Base-by-base conservation (phyloP, 2,113 vertebrate species). In the Chaetorhynchus papuensis region DNA sequence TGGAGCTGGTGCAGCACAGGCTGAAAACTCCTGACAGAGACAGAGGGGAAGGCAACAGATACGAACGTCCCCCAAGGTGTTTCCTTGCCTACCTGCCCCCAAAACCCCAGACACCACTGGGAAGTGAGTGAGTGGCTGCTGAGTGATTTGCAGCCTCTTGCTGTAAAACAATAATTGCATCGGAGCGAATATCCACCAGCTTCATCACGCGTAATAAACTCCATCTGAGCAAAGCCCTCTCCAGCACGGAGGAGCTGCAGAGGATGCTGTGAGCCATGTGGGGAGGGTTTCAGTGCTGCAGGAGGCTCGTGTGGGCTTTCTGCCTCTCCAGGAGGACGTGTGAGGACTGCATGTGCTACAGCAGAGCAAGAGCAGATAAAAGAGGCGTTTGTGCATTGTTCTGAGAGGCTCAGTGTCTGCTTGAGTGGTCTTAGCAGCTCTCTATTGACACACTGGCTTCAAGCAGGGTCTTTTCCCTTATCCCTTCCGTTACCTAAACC, bases 1-100 rank as follows among this genome's bases (percentile, higher is more conserved):
- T 21, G n/a, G 49, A 47, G 35, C 20, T 83, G 76, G 64, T 57
- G 18, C 26, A 94, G 80, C 89, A 82, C 37, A 75, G 83, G 69
- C 89, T 97, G 89, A 31, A 84, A 92, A 95, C 42, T 76, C 59
- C 65, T 91, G 77, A 42, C 61, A 68, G 89, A 87, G 44, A 54
- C 13, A 1, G 49, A 75, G 41, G 26, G 49, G 27, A 90, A 94
- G 69, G 28, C 20, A 64, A 49, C 60, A 57, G 44, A 13, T 10
- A 24, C 6, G 45, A 84, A 47, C 27, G 27, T 6, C n/a, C 65
- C 27, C 49, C 45, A 76, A 96, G 81, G 69, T 91, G 60, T 87
- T 89, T 53, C 5, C 2, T 9, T 94, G 85, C 83, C 95, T 89
- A 15, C 26, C 61, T 93, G 53, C 56, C 66, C 74, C 74, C 49